Conservation (phyloP, 2,888 invertebrate species). For the Zeuzera pyrina region DNA sequence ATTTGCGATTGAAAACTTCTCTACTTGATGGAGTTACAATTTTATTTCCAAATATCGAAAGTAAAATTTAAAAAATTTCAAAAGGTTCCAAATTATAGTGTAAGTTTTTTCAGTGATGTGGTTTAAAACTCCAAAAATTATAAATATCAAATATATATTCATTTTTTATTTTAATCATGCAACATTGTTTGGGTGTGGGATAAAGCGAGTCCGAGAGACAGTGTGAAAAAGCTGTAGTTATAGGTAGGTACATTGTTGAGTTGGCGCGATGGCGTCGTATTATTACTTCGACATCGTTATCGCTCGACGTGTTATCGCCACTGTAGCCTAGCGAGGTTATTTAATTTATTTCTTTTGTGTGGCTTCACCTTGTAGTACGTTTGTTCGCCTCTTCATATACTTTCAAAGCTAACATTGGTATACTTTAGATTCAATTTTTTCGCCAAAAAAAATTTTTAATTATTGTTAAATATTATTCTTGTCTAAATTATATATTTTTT, state of each 20-base stretch:
- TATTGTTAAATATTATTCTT: no score
- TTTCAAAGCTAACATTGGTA: no score
- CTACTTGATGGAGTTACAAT: no score
- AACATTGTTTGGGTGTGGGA: constrained; percentile 61
- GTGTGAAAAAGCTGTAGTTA: constrained; percentile 59
- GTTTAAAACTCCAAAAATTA: constrained; percentile 6
- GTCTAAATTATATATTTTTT: no score
- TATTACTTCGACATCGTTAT: constrained; percentile 52
- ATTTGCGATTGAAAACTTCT: no score
- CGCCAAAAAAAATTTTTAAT: no score
- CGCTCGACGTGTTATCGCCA: constrained; percentile 49
- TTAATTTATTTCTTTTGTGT: constrained; percentile 34
- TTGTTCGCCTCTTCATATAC: no score
- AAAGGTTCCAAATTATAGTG: no score
- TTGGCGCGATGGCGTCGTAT: constrained; percentile 70
- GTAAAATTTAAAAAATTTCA: no score
- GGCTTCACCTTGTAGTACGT: constrained; percentile 43
- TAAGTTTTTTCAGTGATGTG: constrained; percentile 9
- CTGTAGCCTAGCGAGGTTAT: constrained; percentile 25
- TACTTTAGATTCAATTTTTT: no score
- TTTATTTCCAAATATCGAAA: no score
- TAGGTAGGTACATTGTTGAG: constrained; percentile 67
- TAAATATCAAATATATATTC: constrained; percentile 8
- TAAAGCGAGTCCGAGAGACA: constrained; percentile 44
- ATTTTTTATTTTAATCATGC: constrained; percentile 21